Conservation (phyloP, 2,888 invertebrate genomes). For the Peribatodes rhomboidaria region DNA sequence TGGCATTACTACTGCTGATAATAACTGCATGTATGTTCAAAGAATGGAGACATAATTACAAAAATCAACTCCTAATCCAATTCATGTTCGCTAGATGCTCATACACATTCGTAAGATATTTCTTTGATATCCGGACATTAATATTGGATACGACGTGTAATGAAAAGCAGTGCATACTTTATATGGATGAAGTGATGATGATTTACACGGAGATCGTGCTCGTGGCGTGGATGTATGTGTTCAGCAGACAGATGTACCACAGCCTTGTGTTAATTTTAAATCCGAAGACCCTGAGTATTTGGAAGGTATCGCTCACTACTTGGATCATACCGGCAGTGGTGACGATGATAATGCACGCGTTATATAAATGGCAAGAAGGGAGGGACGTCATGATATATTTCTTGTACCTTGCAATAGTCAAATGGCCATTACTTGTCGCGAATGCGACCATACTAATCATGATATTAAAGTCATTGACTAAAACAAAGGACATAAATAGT, state of each 20-base stretch:
- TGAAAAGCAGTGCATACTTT: constrained; percentile 37
- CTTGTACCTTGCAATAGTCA: constrained; percentile 61
- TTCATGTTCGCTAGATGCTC: constrained; percentile 72
- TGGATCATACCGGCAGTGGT: constrained; percentile 64
- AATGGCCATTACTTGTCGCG: constrained; percentile 71
- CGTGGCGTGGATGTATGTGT: constrained; percentile 75
- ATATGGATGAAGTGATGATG: constrained; percentile 54
- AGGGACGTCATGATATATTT: constrained; percentile 48
- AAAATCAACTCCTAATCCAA: constrained; percentile 75
- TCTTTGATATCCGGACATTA: constrained; percentile 57
- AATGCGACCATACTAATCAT: constrained; percentile 67
- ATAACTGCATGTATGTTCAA: constrained; percentile 67
- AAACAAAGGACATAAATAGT: constrained; percentile 57
- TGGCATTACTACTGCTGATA: constrained; percentile 64
- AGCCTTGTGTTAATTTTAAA: constrained; percentile 71
- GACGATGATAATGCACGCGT: constrained; percentile 46
- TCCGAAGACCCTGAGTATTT: constrained; percentile 51
- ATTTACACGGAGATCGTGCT: constrained; percentile 69
- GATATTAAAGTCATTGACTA: constrained; percentile 63
- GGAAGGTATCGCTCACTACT: constrained; percentile 60
- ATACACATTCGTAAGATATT: constrained; percentile 64
- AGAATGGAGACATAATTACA: constrained; percentile 74
- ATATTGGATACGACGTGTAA: constrained; percentile 45
- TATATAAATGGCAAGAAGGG: constrained; percentile 42
- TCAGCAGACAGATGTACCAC: constrained; percentile 72